Conservation (phyloP, 2,797 vertebrate genomes). For the Cheirogaleus major region DNA sequence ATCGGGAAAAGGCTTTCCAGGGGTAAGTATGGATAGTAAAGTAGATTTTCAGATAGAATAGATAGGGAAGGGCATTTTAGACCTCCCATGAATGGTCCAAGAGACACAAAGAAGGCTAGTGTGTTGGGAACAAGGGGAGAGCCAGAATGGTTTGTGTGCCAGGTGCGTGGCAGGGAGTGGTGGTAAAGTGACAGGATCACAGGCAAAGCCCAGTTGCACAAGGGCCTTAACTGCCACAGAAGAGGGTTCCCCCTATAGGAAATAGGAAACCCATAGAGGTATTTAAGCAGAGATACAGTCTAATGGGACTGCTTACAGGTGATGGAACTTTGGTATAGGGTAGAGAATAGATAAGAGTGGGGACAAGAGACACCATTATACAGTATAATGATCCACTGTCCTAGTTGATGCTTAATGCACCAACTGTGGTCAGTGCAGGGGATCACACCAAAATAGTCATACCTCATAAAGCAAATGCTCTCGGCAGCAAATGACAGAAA, state of each 20-base stretch:
- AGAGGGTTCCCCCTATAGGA: neutral
- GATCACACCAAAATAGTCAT: neutral
- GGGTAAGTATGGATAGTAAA: neutral
- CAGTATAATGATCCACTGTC: neutral
- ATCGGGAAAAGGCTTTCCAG: neutral
- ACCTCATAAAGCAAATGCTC: neutral
- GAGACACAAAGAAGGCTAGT: neutral
- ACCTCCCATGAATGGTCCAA: neutral
- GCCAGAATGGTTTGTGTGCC: neutral
- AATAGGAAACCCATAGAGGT: neutral
- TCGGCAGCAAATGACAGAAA: neutral
- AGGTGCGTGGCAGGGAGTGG: neutral
- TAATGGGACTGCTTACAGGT: neutral
- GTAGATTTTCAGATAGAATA: slow-evolving; percentile 3
- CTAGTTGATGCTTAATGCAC: neutral
- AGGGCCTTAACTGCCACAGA: neutral
- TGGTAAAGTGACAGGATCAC: neutral
- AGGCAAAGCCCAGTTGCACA: neutral
- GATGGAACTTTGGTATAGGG: neutral
- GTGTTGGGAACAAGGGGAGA: neutral
- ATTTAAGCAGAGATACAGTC: neutral
- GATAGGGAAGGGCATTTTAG: neutral
- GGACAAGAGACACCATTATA: neutral
- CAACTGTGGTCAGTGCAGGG: neutral
- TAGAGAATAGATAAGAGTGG: neutral